Base-by-base conservation (phyloP, 2,113 vertebrate genomes). In the Pica pica region DNA sequence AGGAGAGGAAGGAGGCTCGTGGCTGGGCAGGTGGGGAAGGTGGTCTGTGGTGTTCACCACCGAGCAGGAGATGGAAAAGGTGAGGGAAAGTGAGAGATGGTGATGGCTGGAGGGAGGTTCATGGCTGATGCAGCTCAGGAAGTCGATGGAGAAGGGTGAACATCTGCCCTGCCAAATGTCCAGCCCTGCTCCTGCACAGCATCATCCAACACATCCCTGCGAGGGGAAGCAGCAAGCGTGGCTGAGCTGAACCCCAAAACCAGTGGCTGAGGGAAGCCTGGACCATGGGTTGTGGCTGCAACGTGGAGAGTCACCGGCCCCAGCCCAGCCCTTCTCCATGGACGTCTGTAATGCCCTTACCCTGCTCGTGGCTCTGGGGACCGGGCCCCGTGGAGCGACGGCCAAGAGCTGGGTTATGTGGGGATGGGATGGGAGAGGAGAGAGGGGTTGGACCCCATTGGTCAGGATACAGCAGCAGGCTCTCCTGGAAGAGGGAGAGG, bases 381-480 rank as follows among this genome's bases (percentile, higher is more conserved):
- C 4, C 78, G 41, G 1, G 2, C 9, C 11, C 49, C 24, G 0
- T 0, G 3, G 37, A 28, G 28, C 12, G 39, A 55, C 2, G 16
- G 44, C 24, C 68, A 24, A 16, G 28, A 70, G 33, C 6, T 46
- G 30, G 28, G 2, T n/a, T 11, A 0, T 20, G 10, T 0, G 12
- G 11, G n/a, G 33, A 37, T 24, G 26, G 37, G 33, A 56, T 20
- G 49, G 27, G 31, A 27, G 23, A n/a, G 24, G 26, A 70, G 17
- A 49, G 37, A 56, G 30, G 8, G 2, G 1, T 4, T 49, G 70
- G 11, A 76, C 18, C 41, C 19, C 0, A 0, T 1, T 0, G 6
- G 30, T 20, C 16, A 59, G 42, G 49, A 16, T 13, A 22, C 1
- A 5, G 35, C 8, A 3, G 4, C 2, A 3, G 4, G 11, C 1